Conservation (phyloP, 2,113 vertebrate species). For the Setophaga petechia region DNA sequence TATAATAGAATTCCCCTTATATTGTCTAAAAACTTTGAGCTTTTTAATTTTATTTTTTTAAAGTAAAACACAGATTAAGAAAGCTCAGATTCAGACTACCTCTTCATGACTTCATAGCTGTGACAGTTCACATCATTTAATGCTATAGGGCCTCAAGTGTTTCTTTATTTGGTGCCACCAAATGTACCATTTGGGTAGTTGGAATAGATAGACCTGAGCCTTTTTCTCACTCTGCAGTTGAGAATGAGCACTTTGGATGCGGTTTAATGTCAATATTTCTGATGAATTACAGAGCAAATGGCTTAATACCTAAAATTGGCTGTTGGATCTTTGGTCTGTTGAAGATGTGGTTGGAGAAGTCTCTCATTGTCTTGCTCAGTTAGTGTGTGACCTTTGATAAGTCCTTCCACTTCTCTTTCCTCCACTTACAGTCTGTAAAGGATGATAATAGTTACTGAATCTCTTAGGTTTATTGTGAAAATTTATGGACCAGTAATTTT, state of each 20-base stretch:
- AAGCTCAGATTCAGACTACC: background rate
- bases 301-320: background rate
- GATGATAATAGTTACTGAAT: background rate
- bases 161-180: background rate
- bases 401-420: background rate
- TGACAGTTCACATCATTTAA: background rate
- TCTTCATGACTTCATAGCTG: background rate
- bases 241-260: background rate
- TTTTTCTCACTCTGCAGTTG: background rate
- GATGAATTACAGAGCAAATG: background rate
- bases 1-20: background rate
- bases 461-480: background rate
- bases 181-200: background rate
- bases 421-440: background rate
- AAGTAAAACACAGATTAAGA: background rate
- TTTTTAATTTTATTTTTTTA: background rate
- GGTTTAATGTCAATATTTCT: background rate
- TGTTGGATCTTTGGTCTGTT: background rate
- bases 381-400: background rate
- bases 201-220: background rate
- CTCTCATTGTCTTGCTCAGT: background rate
- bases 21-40: background rate
- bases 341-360: background rate
- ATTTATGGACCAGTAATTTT: constrained; percentile 37
- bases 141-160: background rate